Percentiles rank a stretch among this genome's conserved stretches.
phyloP scores from a whole-genome alignment of 2,797 vertebrate genomes.

The Sylvilagus floridanus region DNA sequence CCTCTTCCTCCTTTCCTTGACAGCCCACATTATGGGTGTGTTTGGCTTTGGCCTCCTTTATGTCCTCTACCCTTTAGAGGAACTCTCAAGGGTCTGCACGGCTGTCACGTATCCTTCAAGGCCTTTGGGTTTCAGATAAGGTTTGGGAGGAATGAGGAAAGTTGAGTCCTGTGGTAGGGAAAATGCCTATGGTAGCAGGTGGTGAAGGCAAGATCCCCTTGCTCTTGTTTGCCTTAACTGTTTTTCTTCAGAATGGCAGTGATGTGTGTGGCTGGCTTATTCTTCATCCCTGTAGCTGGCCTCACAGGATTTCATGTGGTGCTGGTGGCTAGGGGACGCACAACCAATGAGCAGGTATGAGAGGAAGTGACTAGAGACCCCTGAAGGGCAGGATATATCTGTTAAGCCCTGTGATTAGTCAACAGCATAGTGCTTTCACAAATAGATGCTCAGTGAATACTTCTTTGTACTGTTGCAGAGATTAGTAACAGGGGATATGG shows the following conservation, averaged over 20 bases:
- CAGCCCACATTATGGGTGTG: constrained; percentile 95
- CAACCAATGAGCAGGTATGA: constrained; percentile 97
- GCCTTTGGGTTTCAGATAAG: not conserved
- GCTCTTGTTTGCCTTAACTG: constrained; percentile 83
- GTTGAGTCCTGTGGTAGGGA: not conserved
- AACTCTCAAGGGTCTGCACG: constrained; percentile 93
- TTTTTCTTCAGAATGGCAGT: constrained; percentile 93
- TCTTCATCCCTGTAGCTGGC: constrained; percentile 97
- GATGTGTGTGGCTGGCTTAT: constrained; percentile 98
- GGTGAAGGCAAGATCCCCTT: fast-evolving
- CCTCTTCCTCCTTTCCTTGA: constrained; percentile 97
- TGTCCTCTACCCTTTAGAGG: constrained; percentile 94
- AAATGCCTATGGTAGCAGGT: fast-evolving
- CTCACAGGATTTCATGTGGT: constrained; percentile 98
- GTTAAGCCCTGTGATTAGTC: not conserved
- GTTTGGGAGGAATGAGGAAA: not conserved
- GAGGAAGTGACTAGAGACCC: not conserved
- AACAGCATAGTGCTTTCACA: not conserved
- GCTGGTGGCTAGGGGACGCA: constrained; percentile 97
- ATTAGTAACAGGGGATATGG: not conserved
- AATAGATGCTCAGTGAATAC: not conserved
- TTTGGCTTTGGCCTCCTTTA: constrained; percentile 97
- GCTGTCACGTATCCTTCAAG: constrained; percentile 97
- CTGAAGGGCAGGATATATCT: not conserved
- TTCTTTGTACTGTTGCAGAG: not conserved